Evolutionary conservation across 2,113 vertebrate species (phyloP), one percentile per base, ranked within the genome.

Genomic region (Tragelaphus scriptus): DNA sequence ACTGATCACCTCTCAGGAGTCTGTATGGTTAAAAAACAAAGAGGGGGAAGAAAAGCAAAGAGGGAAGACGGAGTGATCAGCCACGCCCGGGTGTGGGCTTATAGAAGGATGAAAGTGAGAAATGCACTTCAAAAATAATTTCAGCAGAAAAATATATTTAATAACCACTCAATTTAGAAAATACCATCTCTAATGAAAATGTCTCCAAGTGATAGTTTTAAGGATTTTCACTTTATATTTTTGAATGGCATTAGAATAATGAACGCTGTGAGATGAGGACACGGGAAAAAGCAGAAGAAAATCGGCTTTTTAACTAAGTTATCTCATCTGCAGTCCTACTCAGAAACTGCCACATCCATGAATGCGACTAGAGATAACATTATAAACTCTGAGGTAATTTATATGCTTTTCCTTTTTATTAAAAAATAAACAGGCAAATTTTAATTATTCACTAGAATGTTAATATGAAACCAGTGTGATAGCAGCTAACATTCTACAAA

Each of bases 401-500:
- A 97, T 92, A 92, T 59, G 87, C 98, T 96, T 98, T 98, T 98
- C 95, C 84, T 98, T 99, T 99, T 98, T 99, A 99, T 99, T 98
- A 99, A 99, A 99, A 99, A 99, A 97, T 99, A 99, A 99, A 98
- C 98, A 99, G 98, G 88, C 93, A 71, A 95, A 61, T 94, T 98
- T 98, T 98, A 99, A 99, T 99, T 98, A 99, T 99, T 99, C 98
- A 99, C 98, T 90, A 98, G 97, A 61, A 98, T 98, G 98, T 99
- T 98, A 98, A 98, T 98, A 98, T 96, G 97, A 98, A 98, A 97
- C 97, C 98, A 97, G 96, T 68, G 81, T 97, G 92, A 91, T n/a
- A 96, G 97, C 96, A 94, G 97, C 95, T 92, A 75, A 85, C 79
- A 65, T 71, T 97, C 97, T 81, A 71, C 71, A 82, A 93, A 98